Evolutionary conservation across 2,797 vertebrate genomes (phyloP).

Genomic region (Diplodus puntazzo): DNA sequence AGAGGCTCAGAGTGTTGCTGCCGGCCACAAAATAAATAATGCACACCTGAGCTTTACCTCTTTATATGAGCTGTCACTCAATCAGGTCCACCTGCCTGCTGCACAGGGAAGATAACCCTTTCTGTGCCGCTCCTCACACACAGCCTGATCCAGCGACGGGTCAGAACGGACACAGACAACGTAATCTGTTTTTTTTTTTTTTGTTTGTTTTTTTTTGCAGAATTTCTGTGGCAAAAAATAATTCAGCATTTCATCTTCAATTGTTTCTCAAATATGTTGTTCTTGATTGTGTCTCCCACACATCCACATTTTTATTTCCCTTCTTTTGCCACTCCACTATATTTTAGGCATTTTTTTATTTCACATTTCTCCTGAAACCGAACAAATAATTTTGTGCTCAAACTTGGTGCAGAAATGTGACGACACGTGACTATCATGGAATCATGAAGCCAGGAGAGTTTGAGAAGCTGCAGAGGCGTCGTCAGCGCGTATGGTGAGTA

Average conservation of each 20-base stretch:
- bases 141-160: not conserved
- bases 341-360: no score
- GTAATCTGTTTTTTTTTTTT: not conserved
- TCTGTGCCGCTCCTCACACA: not conserved
- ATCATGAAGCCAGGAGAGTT: no score
- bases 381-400: no score
- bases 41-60: not conserved
- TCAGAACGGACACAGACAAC: not conserved
- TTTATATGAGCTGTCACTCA: conserved; percentile 28
- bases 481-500: no score
- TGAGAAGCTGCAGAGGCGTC: no score
- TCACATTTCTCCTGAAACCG: no score
- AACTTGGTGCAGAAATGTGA: no score
- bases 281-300: not conserved
- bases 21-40: conserved; percentile 9
- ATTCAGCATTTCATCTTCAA: not conserved
- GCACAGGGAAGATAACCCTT: not conserved
- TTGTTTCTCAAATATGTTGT: not conserved
- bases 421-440: no score
- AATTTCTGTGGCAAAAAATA: not conserved
- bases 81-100: conserved; percentile 1
- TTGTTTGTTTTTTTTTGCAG: no score
- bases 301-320: not conserved
- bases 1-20: conserved; percentile 11
- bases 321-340: not conserved